Evolutionary conservation across 2,888 invertebrate genomes (phyloP).

Genomic region (Stenodema calcarata): DNA sequence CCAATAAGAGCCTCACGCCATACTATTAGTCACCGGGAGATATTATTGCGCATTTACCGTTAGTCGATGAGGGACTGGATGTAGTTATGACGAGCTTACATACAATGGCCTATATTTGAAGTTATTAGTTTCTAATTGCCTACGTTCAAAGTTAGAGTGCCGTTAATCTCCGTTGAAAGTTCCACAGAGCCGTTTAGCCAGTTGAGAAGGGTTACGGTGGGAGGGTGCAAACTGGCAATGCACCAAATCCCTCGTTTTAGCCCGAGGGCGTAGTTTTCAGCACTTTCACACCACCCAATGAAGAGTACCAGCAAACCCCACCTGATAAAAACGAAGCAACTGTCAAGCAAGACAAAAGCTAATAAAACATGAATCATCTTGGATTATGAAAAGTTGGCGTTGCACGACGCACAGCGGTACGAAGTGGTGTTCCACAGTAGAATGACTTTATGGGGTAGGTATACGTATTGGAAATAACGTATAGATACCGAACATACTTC

Average conservation of each 20-base stretch:
- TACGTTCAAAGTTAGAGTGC: constrained; percentile 1
- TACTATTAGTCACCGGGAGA: neutral
- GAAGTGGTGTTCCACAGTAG: too few species aligned
- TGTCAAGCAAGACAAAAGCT: neutral
- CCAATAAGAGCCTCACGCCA: neutral
- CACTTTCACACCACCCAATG: neutral
- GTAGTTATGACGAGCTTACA: constrained; percentile 15
- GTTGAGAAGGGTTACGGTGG: neutral
- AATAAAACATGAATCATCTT: neutral
- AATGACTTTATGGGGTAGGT: too few species aligned
- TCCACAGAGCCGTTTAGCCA: neutral
- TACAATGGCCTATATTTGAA: constrained; percentile 7
- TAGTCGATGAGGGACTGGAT: neutral
- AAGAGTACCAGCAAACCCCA: neutral
- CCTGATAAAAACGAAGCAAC: neutral
- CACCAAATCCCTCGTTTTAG: neutral
- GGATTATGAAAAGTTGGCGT: neutral
- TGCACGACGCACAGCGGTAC: too few species aligned
- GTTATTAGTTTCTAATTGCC: constrained; percentile 21
- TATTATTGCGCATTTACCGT: neutral
- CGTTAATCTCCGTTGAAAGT: constrained; percentile 5
- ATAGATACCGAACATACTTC: too few species aligned
- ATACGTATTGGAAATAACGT: too few species aligned
- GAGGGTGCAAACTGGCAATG: neutral
- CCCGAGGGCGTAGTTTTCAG: neutral